A percentile compares a stretch with the other conserved stretches of the same genome.
These are phyloP conservation scores for Phylloscopus trochilus DNA, from an alignment of 2,113 vertebrate genomes.

Conservation along the genomic window DNA sequence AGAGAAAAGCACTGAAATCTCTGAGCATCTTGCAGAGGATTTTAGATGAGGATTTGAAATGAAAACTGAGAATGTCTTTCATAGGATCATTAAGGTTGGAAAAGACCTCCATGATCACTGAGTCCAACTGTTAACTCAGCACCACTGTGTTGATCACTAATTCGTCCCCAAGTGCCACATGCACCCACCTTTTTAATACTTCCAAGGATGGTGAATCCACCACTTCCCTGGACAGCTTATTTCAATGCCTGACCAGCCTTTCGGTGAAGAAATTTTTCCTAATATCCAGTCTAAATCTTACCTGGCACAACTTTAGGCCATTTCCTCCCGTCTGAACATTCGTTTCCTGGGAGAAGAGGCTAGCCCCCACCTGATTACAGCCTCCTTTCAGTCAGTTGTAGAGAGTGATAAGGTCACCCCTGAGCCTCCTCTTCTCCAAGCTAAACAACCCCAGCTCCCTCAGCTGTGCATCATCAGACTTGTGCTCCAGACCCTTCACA, in stretches of 20 bases:
- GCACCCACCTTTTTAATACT: background rate
- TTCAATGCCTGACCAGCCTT: background rate
- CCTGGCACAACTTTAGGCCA: background rate
- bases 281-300: background rate
- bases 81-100: background rate
- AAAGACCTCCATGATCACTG: background rate
- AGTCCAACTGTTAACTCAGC: background rate
- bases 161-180: no score
- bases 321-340: background rate
- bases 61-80: background rate
- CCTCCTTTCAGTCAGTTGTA: background rate
- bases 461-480: background rate
- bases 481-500: background rate
- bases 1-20: background rate
- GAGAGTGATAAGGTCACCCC: background rate
- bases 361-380: background rate
- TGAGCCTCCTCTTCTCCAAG: background rate
- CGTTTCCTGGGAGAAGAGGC: background rate
- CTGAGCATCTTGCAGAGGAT: background rate
- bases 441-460: background rate
- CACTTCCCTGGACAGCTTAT: background rate
- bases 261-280: background rate
- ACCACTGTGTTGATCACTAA: background rate
- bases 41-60: background rate
- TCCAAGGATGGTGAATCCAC: background rate